Evolutionary conservation across 1,140 invertebrate genomes (phyloP).

Genomic region (Dinothrombium tinctorium): DNA sequence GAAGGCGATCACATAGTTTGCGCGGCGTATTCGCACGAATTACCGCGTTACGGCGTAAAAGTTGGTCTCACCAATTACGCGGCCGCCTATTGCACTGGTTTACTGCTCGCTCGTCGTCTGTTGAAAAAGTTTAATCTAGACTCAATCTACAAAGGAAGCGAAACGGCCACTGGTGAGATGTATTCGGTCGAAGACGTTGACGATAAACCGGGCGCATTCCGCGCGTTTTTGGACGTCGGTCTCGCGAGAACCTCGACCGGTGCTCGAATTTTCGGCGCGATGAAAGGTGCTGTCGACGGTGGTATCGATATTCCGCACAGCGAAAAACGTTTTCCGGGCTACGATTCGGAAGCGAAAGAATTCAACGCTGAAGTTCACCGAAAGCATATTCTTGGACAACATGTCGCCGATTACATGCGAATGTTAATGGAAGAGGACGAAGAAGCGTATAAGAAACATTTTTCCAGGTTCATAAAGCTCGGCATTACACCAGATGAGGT

Average conservation of each 20-base stretch:
- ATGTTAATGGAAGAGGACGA: constrained; percentile 78
- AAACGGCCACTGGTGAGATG: constrained; percentile 77
- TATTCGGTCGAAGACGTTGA: constrained; percentile 81
- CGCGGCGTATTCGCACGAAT: constrained; percentile 90
- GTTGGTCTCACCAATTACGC: constrained; percentile 98
- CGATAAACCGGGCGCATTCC: constrained; percentile 73
- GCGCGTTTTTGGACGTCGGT: constrained; percentile 88
- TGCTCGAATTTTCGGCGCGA: constrained; percentile 84
- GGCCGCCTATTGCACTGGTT: constrained; percentile 90
- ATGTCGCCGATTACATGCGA: constrained; percentile 93
- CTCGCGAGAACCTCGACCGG: constrained; percentile 88
- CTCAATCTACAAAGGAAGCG: constrained; percentile 61
- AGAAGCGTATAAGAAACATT: constrained; percentile 86
- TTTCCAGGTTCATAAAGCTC: constrained; percentile 72
- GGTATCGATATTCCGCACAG: constrained; percentile 95
- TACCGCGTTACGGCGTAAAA: constrained; percentile 77
- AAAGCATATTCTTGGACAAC: constrained; percentile 85
- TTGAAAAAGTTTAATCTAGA: constrained; percentile 81
- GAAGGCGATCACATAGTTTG: constrained; percentile 89
- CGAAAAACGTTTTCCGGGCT: constrained; percentile 90
- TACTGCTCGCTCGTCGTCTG: constrained; percentile 80
- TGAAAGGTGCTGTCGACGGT: constrained; percentile 98
- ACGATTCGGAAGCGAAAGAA: constrained; percentile 66
- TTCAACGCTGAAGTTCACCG: constrained; percentile 88
- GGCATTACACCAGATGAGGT: constrained; percentile 49